Evolutionary conservation across 1,140 invertebrate genomes (phyloP).

Genomic region (Heliconius congener): DNA sequence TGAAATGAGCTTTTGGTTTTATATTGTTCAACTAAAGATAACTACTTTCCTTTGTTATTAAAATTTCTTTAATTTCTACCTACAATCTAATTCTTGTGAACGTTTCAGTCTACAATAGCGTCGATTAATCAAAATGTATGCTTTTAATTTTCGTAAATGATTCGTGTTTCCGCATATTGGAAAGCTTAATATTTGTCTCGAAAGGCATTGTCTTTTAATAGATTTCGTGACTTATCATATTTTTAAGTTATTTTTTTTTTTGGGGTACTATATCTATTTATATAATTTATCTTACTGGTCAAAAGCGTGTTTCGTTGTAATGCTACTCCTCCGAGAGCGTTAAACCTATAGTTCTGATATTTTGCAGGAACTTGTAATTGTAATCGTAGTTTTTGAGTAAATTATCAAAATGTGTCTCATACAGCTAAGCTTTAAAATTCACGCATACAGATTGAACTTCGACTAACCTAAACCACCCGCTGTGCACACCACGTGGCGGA

Average conservation of each 20-base stretch:
- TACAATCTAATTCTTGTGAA: background rate
- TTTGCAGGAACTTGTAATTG: no score
- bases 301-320: no score
- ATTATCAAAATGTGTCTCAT: no score
- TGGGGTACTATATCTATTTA: no score
- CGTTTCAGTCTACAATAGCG: background rate
- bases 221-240: background rate
- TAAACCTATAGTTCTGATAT: no score
- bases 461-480: no score
- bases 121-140: constrained; percentile 11
- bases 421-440: no score
- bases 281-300: no score
- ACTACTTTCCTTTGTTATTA: background rate
- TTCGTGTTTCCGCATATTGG: background rate
- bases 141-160: background rate
- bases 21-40: background rate
- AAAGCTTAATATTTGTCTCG: background rate
- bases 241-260: background rate
- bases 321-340: no score
- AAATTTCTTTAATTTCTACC: background rate
- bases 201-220: background rate
- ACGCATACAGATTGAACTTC: no score
- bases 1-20: background rate
- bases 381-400: no score
- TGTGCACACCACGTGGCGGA: no score